These are phyloP conservation scores for Tenrec ecaudatus DNA, from an alignment of 2,113 vertebrate species.

Conservation along the genomic window DNA sequence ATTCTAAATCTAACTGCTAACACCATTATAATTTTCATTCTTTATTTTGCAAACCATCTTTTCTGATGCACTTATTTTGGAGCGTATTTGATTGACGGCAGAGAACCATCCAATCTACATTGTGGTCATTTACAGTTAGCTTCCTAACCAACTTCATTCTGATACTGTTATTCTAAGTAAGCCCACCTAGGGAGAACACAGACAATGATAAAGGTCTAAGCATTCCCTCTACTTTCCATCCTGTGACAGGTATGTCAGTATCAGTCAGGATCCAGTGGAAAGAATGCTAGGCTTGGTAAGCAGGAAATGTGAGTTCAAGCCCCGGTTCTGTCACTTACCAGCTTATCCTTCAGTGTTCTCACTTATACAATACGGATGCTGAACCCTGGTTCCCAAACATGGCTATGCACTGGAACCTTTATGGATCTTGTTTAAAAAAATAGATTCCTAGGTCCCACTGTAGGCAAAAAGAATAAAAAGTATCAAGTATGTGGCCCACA, in stretches of 20 bases:
- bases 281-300: not conserved
- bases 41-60: not conserved
- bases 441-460: not conserved
- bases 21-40: not conserved
- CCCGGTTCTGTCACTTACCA: not conserved
- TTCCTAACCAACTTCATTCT: not conserved
- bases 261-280: not conserved
- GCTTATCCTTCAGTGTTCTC: not conserved
- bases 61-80: not conserved
- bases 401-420: not conserved
- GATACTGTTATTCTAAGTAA: not conserved
- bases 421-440: not conserved
- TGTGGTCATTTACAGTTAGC: not conserved
- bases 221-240: not conserved
- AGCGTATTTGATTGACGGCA: not conserved
- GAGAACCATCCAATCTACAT: not conserved
- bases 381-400: no score
- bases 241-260: not conserved
- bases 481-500: not conserved
- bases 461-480: not conserved
- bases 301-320: not conserved
- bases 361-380: no score
- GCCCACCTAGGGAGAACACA: not conserved
- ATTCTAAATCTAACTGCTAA: not conserved
- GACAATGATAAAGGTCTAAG: not conserved